Percentiles rank a stretch among this genome's conserved stretches.
Conservation (phyloP, 2,797 vertebrate genomes). For the Malacoctenus gilli region DNA sequence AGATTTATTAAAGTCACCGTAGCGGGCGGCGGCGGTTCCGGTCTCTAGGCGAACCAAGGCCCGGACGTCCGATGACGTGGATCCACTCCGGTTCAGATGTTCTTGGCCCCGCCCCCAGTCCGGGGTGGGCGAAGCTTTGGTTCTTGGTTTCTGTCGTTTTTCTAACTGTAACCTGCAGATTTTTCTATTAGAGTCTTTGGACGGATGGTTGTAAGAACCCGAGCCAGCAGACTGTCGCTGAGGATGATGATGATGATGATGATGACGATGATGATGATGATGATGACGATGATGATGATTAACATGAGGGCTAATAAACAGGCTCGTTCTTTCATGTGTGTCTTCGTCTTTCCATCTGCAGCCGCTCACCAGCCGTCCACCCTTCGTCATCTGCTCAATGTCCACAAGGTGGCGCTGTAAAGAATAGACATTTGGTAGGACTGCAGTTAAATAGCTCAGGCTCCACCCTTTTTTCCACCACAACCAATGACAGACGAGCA, state of each 20-base stretch:
- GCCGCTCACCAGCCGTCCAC: too few species aligned
- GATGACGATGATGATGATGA: too few species aligned
- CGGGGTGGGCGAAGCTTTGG: constrained; percentile 41
- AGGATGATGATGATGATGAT: too few species aligned
- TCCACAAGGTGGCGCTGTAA: too few species aligned
- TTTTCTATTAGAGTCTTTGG: constrained; percentile 79
- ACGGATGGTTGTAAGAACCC: constrained; percentile 69
- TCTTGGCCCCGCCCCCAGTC: constrained; percentile 34
- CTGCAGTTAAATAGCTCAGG: too few species aligned
- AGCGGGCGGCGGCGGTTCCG: too few species aligned
- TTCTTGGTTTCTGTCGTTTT: constrained; percentile 73
- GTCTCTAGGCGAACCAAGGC: too few species aligned
- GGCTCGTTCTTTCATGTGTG: constrained; percentile 73
- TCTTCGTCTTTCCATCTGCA: constrained; percentile 1
- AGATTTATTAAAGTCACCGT: constrained; percentile 5
- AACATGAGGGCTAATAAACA: constrained; percentile 78
- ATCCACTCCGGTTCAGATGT: constrained; percentile 28
- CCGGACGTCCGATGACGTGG: too few species aligned
- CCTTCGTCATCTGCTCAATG: too few species aligned
- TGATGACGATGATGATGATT: constrained; percentile 64
- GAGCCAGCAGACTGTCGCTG: constrained; percentile 66
- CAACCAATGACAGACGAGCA: too few species aligned
- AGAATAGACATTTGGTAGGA: too few species aligned
- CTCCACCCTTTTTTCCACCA: too few species aligned
- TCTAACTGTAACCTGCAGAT: constrained; percentile 78